A percentile compares a stretch with the other conserved stretches of the same genome.
Evolutionary conservation across 2,888 invertebrate species (phyloP).

Genomic region (Drosophila multiciliata): DNA sequence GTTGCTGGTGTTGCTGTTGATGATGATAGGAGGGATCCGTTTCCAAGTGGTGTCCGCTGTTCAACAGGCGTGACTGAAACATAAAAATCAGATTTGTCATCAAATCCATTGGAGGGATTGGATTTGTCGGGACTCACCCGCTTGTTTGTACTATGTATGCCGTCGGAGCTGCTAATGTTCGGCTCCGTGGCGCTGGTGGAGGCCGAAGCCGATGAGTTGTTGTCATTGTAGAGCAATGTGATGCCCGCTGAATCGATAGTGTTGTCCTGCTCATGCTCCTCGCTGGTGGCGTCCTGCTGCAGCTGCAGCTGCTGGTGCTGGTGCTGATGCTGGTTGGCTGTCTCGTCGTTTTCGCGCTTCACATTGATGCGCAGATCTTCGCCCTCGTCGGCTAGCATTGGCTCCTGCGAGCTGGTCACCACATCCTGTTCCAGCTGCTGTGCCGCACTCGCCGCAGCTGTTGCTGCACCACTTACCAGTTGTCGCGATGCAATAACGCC

Average conservation of each 20-base stretch:
- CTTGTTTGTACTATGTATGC: slow-evolving; percentile 85
- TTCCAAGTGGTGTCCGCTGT: slow-evolving; percentile 83
- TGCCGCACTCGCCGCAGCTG: slow-evolving; percentile 26
- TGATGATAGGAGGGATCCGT: slow-evolving; percentile 85
- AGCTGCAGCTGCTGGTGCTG: not conserved
- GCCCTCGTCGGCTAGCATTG: slow-evolving; percentile 86
- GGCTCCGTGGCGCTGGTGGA: slow-evolving; percentile 85
- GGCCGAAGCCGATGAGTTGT: slow-evolving; percentile 77
- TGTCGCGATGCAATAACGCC: slow-evolving; percentile 22
- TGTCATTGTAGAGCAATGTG: slow-evolving; percentile 81
- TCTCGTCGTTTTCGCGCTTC: slow-evolving; percentile 86
- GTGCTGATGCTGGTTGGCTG: slow-evolving; percentile 84
- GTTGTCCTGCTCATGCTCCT: slow-evolving; percentile 88
- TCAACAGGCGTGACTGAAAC: slow-evolving; percentile 82
- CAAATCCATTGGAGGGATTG: not conserved
- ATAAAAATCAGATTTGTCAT: not conserved
- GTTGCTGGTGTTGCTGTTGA: slow-evolving; percentile 81
- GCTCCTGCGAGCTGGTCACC: slow-evolving; percentile 90
- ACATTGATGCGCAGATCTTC: slow-evolving; percentile 87
- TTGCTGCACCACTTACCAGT: slow-evolving; percentile 16
- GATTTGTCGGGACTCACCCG: slow-evolving; percentile 74
- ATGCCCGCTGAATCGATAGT: slow-evolving; percentile 89
- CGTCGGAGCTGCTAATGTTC: slow-evolving; percentile 84
- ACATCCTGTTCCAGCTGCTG: slow-evolving; percentile 86
- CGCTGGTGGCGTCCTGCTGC: slow-evolving; percentile 87